These are phyloP conservation scores for Polymixis lichenea DNA, from an alignment of 2,888 invertebrate species.

Conservation along the genomic window DNA sequence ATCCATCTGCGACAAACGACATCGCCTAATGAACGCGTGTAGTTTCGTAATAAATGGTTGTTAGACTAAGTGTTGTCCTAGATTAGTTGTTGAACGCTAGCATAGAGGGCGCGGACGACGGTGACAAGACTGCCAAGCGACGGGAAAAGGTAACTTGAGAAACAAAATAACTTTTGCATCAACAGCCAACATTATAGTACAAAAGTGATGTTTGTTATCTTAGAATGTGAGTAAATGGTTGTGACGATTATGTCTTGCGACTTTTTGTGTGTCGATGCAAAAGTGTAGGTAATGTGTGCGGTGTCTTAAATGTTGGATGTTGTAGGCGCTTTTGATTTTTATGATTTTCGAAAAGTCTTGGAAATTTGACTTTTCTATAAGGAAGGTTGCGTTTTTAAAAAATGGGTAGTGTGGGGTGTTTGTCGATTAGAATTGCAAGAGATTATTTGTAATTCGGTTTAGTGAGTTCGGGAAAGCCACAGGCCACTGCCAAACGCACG, in stretches of 20 bases:
- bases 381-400: slow-evolving; percentile 4
- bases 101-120: slow-evolving; percentile 73
- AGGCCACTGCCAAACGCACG: slow-evolving; percentile 56
- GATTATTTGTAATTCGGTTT: slow-evolving; percentile 23
- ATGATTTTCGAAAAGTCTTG: slow-evolving; percentile 4
- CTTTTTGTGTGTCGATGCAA: slow-evolving; percentile 49
- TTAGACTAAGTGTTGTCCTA: slow-evolving; percentile 72
- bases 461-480: slow-evolving; percentile 27
- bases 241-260: slow-evolving; percentile 41
- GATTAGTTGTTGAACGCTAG: slow-evolving; percentile 79
- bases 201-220: slow-evolving; percentile 15
- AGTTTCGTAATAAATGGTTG: slow-evolving; percentile 62
- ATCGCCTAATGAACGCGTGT: slow-evolving; percentile 47
- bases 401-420: slow-evolving; percentile 10
- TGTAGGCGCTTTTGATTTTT: slow-evolving; percentile 34
- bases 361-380: neutral
- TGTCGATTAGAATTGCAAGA: slow-evolving; percentile 7
- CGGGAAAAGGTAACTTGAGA: slow-evolving; percentile 49
- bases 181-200: slow-evolving; percentile 34
- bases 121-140: slow-evolving; percentile 81
- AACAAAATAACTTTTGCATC: slow-evolving; percentile 40
- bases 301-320: slow-evolving; percentile 40
- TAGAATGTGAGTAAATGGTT: slow-evolving; percentile 47
- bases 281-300: slow-evolving; percentile 20
- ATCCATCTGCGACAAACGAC: slow-evolving; percentile 28